Conservation (phyloP, 2,888 invertebrate species). For the Eutolmus rufibarbis region DNA sequence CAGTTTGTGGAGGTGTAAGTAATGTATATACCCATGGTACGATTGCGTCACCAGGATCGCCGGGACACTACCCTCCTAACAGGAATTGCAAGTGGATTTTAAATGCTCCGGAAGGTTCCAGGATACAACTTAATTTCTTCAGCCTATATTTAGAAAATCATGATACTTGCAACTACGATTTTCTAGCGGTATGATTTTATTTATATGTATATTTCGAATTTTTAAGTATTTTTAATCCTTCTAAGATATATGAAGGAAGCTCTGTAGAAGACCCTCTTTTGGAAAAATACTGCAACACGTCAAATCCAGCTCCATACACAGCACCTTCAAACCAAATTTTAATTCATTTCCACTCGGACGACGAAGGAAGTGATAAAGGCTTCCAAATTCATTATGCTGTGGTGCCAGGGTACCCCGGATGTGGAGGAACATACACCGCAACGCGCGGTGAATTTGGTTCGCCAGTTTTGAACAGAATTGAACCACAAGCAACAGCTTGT, state of each 20-base stretch:
- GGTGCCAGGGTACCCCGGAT: slow-evolving; percentile 78
- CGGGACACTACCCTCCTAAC: slow-evolving; percentile 84
- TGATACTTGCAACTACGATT: slow-evolving; percentile 78
- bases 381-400: slow-evolving; percentile 83
- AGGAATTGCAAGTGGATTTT: slow-evolving; percentile 84
- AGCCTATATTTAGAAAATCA: slow-evolving; percentile 78
- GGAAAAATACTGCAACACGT: slow-evolving; percentile 77
- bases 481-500: slow-evolving; percentile 66
- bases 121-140: slow-evolving; percentile 83
- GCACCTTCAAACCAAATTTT: slow-evolving; percentile 71
- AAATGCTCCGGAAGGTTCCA: slow-evolving; percentile 71
- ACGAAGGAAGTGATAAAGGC: slow-evolving; percentile 70
- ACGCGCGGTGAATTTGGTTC: slow-evolving; percentile 71
- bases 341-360: slow-evolving; percentile 84
- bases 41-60: slow-evolving; percentile 86
- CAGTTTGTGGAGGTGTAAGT: slow-evolving; percentile 76
- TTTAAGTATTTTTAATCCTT: slow-evolving; percentile 6
- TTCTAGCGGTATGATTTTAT: slow-evolving; percentile 68
- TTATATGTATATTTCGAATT: neutral
- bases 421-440: slow-evolving; percentile 77
- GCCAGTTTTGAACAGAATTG: slow-evolving; percentile 69
- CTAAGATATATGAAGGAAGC: slow-evolving; percentile 67
- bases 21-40: slow-evolving; percentile 71
- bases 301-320: slow-evolving; percentile 75
- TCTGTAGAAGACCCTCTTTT: slow-evolving; percentile 63